Evolutionary conservation across 2,113 vertebrate genomes (phyloP).

Genomic region (Pongo abelii): DNA sequence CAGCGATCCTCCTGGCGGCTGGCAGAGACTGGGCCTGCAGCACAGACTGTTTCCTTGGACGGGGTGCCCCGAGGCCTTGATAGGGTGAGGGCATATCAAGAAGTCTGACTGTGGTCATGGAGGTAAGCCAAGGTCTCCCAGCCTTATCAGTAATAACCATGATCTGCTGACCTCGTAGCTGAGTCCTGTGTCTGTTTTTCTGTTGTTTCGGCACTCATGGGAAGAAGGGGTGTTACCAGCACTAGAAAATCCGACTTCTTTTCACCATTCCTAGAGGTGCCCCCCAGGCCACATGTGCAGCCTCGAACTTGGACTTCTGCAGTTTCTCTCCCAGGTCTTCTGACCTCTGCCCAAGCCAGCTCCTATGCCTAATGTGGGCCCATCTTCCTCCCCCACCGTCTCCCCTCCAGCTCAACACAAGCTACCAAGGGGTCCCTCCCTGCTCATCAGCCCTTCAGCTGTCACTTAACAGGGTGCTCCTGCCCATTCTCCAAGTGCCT

Average conservation of each 20-base stretch:
- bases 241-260: not conserved
- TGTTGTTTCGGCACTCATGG: not conserved
- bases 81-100: not conserved
- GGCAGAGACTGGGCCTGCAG: not conserved
- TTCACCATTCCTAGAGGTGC: not conserved
- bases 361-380: not conserved
- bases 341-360: not conserved
- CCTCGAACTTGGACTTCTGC: not conserved
- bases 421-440: not conserved
- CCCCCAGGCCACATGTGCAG: not conserved
- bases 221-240: not conserved
- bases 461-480: not conserved
- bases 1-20: rapidly evolving
- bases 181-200: not conserved
- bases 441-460: not conserved
- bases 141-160: not conserved
- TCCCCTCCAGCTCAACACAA: not conserved
- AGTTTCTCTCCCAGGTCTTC: not conserved
- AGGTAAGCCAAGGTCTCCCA: not conserved
- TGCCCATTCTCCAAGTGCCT: not conserved
- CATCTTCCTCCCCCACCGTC: not conserved
- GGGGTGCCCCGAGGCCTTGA: not conserved
- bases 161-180: not conserved
- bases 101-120: not conserved
- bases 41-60: not conserved